Evolutionary conservation across 2,888 invertebrate species (phyloP).

Genomic region (Cheilosia urbana): DNA sequence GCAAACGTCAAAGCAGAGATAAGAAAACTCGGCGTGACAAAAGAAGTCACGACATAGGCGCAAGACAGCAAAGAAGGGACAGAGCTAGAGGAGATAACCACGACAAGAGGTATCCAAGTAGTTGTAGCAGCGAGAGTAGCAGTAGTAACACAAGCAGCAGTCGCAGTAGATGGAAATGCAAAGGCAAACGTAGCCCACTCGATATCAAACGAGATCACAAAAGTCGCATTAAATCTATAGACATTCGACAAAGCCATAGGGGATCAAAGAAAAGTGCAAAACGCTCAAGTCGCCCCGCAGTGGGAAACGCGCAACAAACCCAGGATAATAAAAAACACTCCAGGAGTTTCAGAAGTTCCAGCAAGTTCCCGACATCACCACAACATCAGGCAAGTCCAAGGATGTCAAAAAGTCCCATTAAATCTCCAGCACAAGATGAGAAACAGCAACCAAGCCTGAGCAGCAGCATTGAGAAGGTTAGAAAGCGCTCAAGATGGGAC

Average conservation of each 20-base stretch:
- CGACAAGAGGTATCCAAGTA: conserved; percentile 2
- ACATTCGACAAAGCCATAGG: not conserved
- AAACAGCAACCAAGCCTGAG: no score
- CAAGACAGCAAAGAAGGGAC: not conserved
- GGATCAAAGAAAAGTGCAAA: not conserved
- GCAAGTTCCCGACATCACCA: not conserved
- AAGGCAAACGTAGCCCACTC: not conserved
- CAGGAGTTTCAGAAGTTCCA: not conserved
- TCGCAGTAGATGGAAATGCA: not conserved
- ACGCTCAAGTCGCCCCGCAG: no score
- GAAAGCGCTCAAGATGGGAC: no score
- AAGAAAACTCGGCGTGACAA: no score
- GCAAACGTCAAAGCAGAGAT: no score
- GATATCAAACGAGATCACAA: not conserved
- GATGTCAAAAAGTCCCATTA: not conserved
- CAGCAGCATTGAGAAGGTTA: no score
- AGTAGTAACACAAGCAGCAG: not conserved
- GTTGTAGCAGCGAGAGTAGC: not conserved
- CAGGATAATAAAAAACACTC: no score
- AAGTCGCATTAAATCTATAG: not conserved
- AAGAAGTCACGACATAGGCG: no score
- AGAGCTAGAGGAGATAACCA: conserved; percentile 8
- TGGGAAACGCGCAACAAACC: no score
- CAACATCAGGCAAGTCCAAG: not conserved
- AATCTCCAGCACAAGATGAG: not conserved